Base-by-base conservation (phyloP, 2,113 vertebrate species). In the Polypterus senegalus region DNA sequence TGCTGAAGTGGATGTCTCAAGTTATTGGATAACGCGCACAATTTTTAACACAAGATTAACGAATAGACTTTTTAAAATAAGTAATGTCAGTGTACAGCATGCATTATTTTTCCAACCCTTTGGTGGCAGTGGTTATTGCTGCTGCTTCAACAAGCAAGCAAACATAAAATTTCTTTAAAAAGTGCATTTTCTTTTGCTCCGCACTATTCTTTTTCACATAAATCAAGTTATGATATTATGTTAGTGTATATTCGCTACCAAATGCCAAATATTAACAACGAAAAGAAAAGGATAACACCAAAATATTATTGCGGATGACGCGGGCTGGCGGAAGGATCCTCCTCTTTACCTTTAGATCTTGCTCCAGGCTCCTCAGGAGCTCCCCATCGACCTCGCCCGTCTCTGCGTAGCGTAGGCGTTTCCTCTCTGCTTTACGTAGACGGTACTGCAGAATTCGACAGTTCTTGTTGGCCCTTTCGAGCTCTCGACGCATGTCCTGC, bases 401-500 rank as follows among this genome's bases (percentile, higher is more conserved):
- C 71, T 98, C 89, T 5, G 93, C 86, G 0, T 92, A 93, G 49
- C 95, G 84, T 5, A 94, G 81, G 68, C 89, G 78, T 77, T 97
- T 98, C 74, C 95, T 90, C 72, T 99, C 96, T 0, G 95, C 94
- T 73, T 99, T 99, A 71, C 94, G 90, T 72, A 99, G 87, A 58
- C 96, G 85, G 77, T 99, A 99, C 76, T 99, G 96, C 59, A 99
- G 90, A 71, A 99, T 99, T 69, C 96, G 79, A 70, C 96, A 98
- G 83, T 98, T 99, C 78, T 99, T 99, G 83, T 97, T 93, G 77
- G 96, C 95, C 74, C 96, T 83, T 73, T 97, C 96, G 79, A 98
- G 81, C 65, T 99, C 96, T 10, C 94, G 92, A 63, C 95, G 92
- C 92, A 98, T 94, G 76, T 99, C 96, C 77, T 97, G 95, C 65